A percentile compares a stretch with the other conserved stretches of the same genome.
Evolutionary conservation across 2,888 invertebrate species (phyloP).

Genomic region (Hydraecia micacea): DNA sequence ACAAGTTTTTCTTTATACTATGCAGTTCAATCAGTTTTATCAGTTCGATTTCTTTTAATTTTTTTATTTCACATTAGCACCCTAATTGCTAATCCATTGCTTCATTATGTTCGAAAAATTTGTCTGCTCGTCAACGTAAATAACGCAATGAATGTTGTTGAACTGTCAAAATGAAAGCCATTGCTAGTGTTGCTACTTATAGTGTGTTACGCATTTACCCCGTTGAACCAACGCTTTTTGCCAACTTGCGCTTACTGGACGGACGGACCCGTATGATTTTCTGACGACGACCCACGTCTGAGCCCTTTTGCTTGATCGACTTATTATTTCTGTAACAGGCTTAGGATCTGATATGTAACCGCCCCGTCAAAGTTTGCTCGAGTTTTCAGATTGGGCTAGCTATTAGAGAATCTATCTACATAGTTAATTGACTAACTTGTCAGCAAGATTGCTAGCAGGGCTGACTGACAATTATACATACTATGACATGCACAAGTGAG

Average conservation of each 20-base stretch:
- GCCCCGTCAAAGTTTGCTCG: neutral
- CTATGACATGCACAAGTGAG: neutral
- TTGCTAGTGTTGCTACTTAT: too few relatives aligned
- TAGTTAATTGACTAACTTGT: neutral
- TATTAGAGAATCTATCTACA: neutral
- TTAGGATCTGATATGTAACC: constrained; percentile 2
- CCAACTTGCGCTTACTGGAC: neutral
- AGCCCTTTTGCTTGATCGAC: constrained; percentile 12
- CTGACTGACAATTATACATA: too few relatives aligned
- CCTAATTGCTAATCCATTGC: too few relatives aligned
- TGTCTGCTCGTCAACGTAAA: too few relatives aligned
- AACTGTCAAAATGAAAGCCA: too few relatives aligned
- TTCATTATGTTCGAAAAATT: too few relatives aligned
- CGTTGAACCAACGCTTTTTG: neutral
- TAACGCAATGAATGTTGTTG: too few relatives aligned
- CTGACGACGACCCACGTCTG: neutral
- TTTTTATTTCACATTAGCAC: too few relatives aligned
- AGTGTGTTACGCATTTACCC: too few relatives aligned
- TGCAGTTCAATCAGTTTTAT: neutral
- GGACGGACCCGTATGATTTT: neutral
- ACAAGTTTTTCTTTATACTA: neutral
- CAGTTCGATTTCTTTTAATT: neutral
- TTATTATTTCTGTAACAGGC: constrained; percentile 29
- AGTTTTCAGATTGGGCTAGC: neutral
- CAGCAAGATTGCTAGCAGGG: neutral